Percentiles rank a stretch among this genome's conserved stretches.
These are phyloP conservation scores for Mythimna ferrago DNA, from an alignment of 2,888 invertebrate species.

Conservation along the genomic window DNA sequence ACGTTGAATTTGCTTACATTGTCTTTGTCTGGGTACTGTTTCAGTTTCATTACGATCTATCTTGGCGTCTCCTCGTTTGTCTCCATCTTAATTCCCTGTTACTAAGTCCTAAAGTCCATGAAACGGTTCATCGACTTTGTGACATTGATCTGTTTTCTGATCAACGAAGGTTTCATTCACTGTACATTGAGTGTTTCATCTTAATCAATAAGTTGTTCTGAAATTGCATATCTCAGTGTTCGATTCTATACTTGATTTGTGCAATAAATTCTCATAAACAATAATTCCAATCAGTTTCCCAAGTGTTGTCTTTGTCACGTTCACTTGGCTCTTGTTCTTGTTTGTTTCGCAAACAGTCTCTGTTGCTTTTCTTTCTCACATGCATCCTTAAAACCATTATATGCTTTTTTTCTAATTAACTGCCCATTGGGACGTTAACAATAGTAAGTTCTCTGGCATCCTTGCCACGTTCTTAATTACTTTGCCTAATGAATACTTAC, in stretches of 20 bases:
- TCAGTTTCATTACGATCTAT: constrained; percentile 36
- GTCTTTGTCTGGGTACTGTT: constrained; percentile 49
- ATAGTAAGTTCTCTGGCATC: constrained; percentile 68
- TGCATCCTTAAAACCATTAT: constrained; percentile 76
- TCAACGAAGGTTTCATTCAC: constrained; percentile 31
- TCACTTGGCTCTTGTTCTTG: constrained; percentile 35
- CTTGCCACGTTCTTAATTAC: constrained; percentile 57
- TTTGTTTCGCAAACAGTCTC: constrained; percentile 68
- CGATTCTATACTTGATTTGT: constrained; percentile 35
- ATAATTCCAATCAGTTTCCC: constrained; percentile 51
- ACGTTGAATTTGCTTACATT: constrained; percentile 50
- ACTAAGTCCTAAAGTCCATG: constrained; percentile 1
- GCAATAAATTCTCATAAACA: constrained; percentile 58
- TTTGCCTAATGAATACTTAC: constrained; percentile 29
- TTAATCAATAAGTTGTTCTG: constrained; percentile 50
- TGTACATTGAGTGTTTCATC: constrained; percentile 40
- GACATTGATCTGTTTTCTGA: constrained; percentile 29
- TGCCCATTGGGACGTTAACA: constrained; percentile 64
- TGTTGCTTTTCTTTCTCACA: constrained; percentile 74
- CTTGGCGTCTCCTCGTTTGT: constrained; percentile 28
- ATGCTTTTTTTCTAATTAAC: constrained; percentile 65
- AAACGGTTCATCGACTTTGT: constrained; percentile 13
- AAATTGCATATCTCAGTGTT: constrained; percentile 22
- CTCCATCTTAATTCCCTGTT: constrained; percentile 1
- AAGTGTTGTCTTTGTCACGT: constrained; percentile 47